A percentile compares a stretch with the other conserved stretches of the same genome.
These are phyloP conservation scores for Zaprionus vittiger DNA, from an alignment of 1,140 invertebrate species.

Conservation along the genomic window DNA sequence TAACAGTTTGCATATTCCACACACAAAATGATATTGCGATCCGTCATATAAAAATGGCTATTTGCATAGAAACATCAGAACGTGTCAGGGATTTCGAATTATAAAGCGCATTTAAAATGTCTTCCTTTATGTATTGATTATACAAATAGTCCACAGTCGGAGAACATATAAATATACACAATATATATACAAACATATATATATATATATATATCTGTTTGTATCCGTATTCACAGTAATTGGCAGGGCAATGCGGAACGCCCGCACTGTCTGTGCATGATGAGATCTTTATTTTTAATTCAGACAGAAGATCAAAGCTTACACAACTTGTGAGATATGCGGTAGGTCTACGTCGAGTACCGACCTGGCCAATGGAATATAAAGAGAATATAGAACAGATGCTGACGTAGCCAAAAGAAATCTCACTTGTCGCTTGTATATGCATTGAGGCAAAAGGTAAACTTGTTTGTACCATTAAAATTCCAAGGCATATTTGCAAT, in stretches of 20 bases:
- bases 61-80: slow-evolving; percentile 9
- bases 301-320: slow-evolving; percentile 72
- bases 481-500: slow-evolving; percentile 79
- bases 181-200: slow-evolving; percentile 29
- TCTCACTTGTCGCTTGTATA: neutral
- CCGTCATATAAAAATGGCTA: too few species aligned
- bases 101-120: slow-evolving; percentile 21
- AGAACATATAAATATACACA: neutral
- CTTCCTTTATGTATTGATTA: slow-evolving; percentile 38
- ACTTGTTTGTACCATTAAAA: slow-evolving; percentile 58
- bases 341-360: slow-evolving; percentile 59
- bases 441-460: slow-evolving; percentile 1
- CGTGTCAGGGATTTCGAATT: slow-evolving; percentile 49
- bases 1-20: neutral
- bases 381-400: neutral
- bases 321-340: slow-evolving; percentile 38
- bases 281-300: slow-evolving; percentile 77
- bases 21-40: too few species aligned
- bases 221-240: slow-evolving; percentile 48
- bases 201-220: slow-evolving; percentile 20
- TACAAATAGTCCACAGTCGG: slow-evolving; percentile 10
- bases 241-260: slow-evolving; percentile 58
- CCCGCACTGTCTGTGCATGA: slow-evolving; percentile 38
- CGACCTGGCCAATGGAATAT: slow-evolving; percentile 1
- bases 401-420: slow-evolving; percentile 1